Conservation (phyloP, 1,140 invertebrate genomes). For the Magallana angulata region DNA sequence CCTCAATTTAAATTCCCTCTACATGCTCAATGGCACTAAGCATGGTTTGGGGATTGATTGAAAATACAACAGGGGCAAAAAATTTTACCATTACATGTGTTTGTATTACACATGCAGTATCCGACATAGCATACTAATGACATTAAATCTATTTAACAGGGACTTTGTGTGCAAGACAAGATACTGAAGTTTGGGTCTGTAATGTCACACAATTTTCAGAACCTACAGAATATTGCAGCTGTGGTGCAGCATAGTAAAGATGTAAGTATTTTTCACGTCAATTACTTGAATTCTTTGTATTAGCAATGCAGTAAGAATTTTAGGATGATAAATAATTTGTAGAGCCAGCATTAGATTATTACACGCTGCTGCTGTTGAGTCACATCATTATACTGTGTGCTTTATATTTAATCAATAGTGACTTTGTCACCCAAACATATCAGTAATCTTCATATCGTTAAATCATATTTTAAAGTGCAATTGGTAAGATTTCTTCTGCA, state of each 20-base stretch:
- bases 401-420: background rate
- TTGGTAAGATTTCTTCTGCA: too few species aligned
- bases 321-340: too few species aligned
- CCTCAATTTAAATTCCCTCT: background rate
- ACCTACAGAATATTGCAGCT: constrained; percentile 83
- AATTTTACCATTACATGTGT: too few species aligned
- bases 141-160: constrained; percentile 82
- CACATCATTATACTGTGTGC: background rate
- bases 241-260: constrained; percentile 88
- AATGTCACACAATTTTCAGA: constrained; percentile 86
- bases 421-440: background rate
- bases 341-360: too few species aligned
- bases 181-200: constrained; percentile 92
- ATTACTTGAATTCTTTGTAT: background rate
- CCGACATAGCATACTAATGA: too few species aligned
- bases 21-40: background rate
- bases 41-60: too few species aligned
- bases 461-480: too few species aligned
- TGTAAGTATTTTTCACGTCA: constrained; percentile 66
- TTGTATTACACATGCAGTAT: too few species aligned
- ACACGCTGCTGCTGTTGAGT: too few species aligned
- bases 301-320: too few species aligned
- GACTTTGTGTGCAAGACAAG: constrained; percentile 87
- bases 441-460: too few species aligned
- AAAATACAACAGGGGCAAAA: background rate